These are phyloP conservation scores for Pseudochirops cupreus DNA, from an alignment of 2,797 vertebrate genomes.

Conservation along the genomic window DNA sequence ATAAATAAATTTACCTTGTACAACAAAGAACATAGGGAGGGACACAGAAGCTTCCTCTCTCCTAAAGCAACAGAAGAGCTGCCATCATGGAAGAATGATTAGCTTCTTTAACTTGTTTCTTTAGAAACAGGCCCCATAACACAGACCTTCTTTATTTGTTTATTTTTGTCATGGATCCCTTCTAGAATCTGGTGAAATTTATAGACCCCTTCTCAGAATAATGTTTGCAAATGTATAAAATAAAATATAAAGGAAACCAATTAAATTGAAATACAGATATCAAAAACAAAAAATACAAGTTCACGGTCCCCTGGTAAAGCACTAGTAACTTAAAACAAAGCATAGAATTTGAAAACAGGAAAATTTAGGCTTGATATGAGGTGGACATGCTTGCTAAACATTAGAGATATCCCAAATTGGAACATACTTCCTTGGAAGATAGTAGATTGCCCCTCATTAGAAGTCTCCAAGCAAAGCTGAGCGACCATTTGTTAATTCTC, in stretches of 20 bases:
- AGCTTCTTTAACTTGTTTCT: neutral
- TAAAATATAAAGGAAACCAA: neutral
- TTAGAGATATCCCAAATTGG: neutral
- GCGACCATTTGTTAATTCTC: neutral
- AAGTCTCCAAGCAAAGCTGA: neutral
- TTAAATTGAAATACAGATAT: neutral
- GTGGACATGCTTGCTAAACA: neutral
- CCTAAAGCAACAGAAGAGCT: neutral
- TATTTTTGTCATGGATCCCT: neutral
- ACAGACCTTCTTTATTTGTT: neutral
- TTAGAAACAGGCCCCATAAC: neutral
- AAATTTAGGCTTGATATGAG: neutral
- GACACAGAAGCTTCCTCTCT: neutral
- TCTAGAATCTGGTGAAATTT: neutral
- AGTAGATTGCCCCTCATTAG: neutral
- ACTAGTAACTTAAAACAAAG: neutral
- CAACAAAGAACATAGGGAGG: neutral
- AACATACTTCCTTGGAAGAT: neutral
- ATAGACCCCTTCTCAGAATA: neutral
- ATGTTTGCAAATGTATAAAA: neutral
- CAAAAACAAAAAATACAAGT: neutral
- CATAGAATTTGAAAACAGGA: neutral
- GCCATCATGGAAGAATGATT: neutral
- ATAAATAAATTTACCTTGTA: neutral
- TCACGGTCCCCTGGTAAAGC: neutral